Conservation (phyloP, 2,888 invertebrate species). For the Harpagoxenus sublaevis region DNA sequence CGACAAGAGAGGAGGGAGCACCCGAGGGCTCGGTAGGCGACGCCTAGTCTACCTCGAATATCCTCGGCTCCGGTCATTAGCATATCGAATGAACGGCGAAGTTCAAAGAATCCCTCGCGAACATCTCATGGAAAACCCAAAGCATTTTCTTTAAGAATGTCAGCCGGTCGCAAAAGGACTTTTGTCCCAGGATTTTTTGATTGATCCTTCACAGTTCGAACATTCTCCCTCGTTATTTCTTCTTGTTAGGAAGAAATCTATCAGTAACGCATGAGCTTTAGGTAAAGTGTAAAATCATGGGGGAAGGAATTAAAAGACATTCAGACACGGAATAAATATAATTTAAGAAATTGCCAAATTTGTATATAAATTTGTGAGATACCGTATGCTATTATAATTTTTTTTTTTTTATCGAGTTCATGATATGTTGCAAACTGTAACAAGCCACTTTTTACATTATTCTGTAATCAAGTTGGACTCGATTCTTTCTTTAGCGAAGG, state of each 20-base stretch:
- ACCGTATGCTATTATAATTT: background rate
- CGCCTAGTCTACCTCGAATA: slow-evolving; percentile 80
- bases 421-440: background rate
- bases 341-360: background rate
- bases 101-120: slow-evolving; percentile 50
- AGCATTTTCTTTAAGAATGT: slow-evolving; percentile 13
- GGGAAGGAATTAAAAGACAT: background rate
- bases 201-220: background rate
- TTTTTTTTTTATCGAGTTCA: background rate
- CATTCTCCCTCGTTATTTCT: background rate
- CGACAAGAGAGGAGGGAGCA: slow-evolving; percentile 61
- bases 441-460: background rate
- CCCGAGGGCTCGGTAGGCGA: slow-evolving; percentile 78
- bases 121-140: slow-evolving; percentile 42
- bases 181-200: background rate
- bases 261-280: background rate
- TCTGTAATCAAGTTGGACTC: background rate
- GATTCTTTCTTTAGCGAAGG: background rate
- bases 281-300: background rate
- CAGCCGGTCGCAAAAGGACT: background rate
- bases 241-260: background rate
- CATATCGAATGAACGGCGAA: slow-evolving; percentile 70
- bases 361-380: background rate
- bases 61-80: slow-evolving; percentile 75
- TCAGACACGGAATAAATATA: background rate